phyloP scores from a whole-genome alignment of 2,113 vertebrate genomes.

The Dendropsophus ebraccatus region DNA sequence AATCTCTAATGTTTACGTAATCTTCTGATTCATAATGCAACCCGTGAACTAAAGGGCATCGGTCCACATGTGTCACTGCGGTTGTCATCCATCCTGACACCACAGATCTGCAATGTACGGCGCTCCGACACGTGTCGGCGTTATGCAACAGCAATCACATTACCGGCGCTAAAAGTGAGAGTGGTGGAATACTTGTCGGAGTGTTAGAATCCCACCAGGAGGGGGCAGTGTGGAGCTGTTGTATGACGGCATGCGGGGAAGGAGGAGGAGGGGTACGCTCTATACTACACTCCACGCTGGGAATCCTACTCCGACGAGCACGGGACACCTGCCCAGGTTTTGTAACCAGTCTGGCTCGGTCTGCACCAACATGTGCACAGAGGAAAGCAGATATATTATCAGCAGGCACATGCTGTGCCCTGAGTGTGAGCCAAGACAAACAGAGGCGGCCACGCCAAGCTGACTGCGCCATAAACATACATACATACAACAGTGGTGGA shows the following conservation, averaged over 20 bases:
- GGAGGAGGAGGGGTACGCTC: neutral
- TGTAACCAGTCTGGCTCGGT: neutral
- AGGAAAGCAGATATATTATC: neutral
- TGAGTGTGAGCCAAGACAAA: neutral
- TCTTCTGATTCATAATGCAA: too few relatives aligned
- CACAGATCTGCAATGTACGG: neutral
- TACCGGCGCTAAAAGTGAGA: neutral
- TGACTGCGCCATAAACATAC: neutral
- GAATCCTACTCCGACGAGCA: neutral
- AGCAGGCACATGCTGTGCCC: neutral
- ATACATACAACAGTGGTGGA: neutral
- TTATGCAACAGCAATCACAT: conserved; percentile 30
- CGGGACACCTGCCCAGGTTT: conserved; percentile 17
- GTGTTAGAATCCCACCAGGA: neutral
- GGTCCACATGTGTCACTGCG: neutral
- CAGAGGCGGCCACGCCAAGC: neutral
- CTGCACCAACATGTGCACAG: neutral
- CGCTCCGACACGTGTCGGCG: neutral
- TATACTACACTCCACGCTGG: neutral
- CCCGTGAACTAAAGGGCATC: neutral
- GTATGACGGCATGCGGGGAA: neutral
- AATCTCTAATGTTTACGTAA: too few relatives aligned
- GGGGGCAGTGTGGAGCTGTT: neutral
- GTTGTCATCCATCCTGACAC: neutral
- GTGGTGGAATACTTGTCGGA: neutral